These are phyloP conservation scores for Eupithecia abbreviata DNA, from an alignment of 2,888 invertebrate genomes.

Conservation along the genomic window DNA sequence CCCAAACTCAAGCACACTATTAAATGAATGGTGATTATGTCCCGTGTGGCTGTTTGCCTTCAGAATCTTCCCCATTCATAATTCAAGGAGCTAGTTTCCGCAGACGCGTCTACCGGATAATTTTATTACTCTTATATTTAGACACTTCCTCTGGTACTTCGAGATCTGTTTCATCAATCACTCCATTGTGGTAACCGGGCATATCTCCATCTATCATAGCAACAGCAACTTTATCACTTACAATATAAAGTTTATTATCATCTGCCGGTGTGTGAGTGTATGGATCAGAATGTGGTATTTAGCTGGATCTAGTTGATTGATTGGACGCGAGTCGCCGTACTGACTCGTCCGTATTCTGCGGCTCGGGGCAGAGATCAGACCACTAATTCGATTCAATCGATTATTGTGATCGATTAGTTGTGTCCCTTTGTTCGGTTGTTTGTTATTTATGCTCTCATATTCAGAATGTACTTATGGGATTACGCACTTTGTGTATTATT, in stretches of 20 bases:
- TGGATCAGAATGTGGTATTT: conserved; percentile 64
- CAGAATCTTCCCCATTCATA: background rate
- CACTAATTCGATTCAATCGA: conserved; percentile 69
- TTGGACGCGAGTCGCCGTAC: conserved; percentile 57
- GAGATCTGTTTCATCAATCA: conserved; percentile 74
- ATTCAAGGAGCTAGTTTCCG: conserved; percentile 1
- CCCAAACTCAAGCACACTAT: background rate
- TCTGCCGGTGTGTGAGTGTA: conserved; percentile 19
- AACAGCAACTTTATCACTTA: conserved; percentile 49
- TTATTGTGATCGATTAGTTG: conserved; percentile 63
- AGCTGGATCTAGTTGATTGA: conserved; percentile 76
- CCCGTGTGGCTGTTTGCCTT: background rate
- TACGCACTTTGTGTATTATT: background rate
- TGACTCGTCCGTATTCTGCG: conserved; percentile 5
- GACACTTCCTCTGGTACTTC: conserved; percentile 67
- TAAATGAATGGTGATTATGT: background rate
- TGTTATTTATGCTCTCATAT: conserved; percentile 8
- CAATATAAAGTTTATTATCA: conserved; percentile 49
- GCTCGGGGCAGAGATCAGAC: conserved; percentile 70
- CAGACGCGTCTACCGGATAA: conserved; percentile 9
- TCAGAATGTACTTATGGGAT: background rate
- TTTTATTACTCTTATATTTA: conserved; percentile 38
- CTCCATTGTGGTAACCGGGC: conserved; percentile 64
- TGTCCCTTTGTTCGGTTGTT: conserved; percentile 42
- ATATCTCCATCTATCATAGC: conserved; percentile 37